Percentiles rank a stretch among this genome's conserved stretches.
Conservation (phyloP, 1,140 invertebrate species). For the Macrotrachela quadricornifera region DNA sequence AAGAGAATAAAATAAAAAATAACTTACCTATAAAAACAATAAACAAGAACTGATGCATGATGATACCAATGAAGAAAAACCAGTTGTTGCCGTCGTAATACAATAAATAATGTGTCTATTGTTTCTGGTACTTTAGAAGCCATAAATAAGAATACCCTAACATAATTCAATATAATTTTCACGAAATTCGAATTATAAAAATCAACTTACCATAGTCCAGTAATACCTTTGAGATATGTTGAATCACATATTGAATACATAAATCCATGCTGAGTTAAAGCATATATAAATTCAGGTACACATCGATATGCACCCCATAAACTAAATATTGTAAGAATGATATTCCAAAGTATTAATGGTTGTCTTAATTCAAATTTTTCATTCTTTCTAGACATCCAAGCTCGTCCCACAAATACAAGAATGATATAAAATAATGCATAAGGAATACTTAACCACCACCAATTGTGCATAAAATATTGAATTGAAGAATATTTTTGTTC, state of each 20-base stretch:
- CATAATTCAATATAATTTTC: too few species aligned
- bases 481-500: too few species aligned
- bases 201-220: slow-evolving; percentile 33
- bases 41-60: slow-evolving; percentile 52
- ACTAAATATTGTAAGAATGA: slow-evolving; percentile 67
- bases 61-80: slow-evolving; percentile 86
- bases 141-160: slow-evolving; percentile 40
- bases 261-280: slow-evolving; percentile 61
- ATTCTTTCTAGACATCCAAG: slow-evolving; percentile 62
- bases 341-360: slow-evolving; percentile 71
- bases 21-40: slow-evolving; percentile 52
- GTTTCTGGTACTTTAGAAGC: slow-evolving; percentile 79
- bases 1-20: too few species aligned
- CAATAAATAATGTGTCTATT: slow-evolving; percentile 85
- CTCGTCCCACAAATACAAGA: slow-evolving; percentile 70
- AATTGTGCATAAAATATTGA: too few species aligned
- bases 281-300: slow-evolving; percentile 49
- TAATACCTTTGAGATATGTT: slow-evolving; percentile 37
- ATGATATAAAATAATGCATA: slow-evolving; percentile 63
- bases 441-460: slow-evolving; percentile 63
- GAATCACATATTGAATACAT: slow-evolving; percentile 70
- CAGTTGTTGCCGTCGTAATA: slow-evolving; percentile 79
- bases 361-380: slow-evolving; percentile 62
- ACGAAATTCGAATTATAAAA: too few species aligned
- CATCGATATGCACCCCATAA: slow-evolving; percentile 56